These are phyloP conservation scores for Procambarus virginalis DNA, from an alignment of 1,140 invertebrate species.

Conservation along the genomic window DNA sequence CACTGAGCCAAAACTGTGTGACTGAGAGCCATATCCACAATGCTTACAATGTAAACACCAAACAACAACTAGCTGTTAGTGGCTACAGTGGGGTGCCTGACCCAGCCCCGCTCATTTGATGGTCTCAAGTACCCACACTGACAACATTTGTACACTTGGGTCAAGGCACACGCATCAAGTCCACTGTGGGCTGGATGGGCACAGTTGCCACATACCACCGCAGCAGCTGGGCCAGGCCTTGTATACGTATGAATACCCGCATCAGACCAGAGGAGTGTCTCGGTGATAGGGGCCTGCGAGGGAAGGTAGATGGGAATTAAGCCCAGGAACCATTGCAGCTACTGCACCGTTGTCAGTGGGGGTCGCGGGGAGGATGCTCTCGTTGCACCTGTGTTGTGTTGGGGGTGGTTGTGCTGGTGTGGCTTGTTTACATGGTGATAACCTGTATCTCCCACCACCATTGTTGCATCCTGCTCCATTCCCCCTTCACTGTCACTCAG, in stretches of 20 bases:
- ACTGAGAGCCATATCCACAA: conserved; percentile 61
- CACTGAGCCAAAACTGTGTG: conserved; percentile 52
- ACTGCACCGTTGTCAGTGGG: conserved; percentile 56
- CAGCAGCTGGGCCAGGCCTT: conserved; percentile 64
- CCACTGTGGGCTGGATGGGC: conserved; percentile 61
- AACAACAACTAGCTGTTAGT: conserved; percentile 58
- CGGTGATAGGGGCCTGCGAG: conserved; percentile 57
- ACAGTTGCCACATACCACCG: conserved; percentile 57
- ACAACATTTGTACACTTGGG: conserved; percentile 67
- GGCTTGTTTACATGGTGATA: conserved; percentile 1
- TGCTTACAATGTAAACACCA: conserved; percentile 55
- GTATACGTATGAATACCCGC: conserved; percentile 67
- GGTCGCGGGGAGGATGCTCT: conserved; percentile 47
- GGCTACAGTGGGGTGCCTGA: conserved; percentile 61
- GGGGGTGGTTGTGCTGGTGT: conserved; percentile 20
- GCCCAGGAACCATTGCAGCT: conserved; percentile 35
- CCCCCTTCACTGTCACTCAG: conserved; percentile 49
- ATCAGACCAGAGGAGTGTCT: conserved; percentile 63
- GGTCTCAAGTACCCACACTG: conserved; percentile 62
- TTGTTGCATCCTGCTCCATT: conserved; percentile 12
- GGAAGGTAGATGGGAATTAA: conserved; percentile 32
- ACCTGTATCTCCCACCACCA: conserved; percentile 4
- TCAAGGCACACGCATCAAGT: conserved; percentile 63
- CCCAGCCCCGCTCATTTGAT: conserved; percentile 61
- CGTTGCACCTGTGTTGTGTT: conserved; percentile 30